Evolutionary conservation across 2,888 invertebrate genomes (phyloP), one percentile per base, ranked within the genome.

Genomic region (Drosophila nr. perissopoda): DNA sequence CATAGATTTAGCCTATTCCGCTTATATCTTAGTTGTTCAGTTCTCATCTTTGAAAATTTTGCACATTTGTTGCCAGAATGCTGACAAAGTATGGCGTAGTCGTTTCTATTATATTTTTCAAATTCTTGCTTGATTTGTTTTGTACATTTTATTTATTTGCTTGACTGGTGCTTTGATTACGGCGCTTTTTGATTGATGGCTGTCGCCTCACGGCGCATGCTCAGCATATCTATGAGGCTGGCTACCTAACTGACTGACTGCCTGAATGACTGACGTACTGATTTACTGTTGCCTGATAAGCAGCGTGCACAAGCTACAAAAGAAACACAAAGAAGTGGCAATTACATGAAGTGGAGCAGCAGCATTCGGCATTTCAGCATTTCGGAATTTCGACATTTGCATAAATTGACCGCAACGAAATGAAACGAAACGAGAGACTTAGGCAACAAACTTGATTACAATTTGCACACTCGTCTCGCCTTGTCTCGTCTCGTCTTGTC

Each of bases 131-230:
- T 42, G 56, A 10, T 27, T 40, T 36, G 33, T 11, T 33, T 62
- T 21, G 18, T 34, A 10, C 21, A 58, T 42, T 68, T 42, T 70
- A 36, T 66, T 46, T 68, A 36, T 67, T 64, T 67, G 63, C 31
- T 49, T 59, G 42, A 54, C 46, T 56, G 49, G 29, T 59, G 66
- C 61, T 80, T 81, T 81, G 83, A 76, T 81, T 88, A 77, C 79
- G 72, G 70, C 67, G 75, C 72, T 62, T 74, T 84, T 88, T 88
- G 87, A 87, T 84, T 88, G 87, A 88, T 87, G 89, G 79, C 84
- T 87, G 89, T 84, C 87, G 85, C 85, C 85, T 81, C 84, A 72
- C 73, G 82, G 79, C 86, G 86, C 83, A 78, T 86, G 84, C 85
- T 70, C 59, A 72, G 88, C 86, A 86, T 86, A 76, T 86, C 79